phyloP scores from a whole-genome alignment of 2,888 invertebrate species.

The Microctonus hyperodae region DNA sequence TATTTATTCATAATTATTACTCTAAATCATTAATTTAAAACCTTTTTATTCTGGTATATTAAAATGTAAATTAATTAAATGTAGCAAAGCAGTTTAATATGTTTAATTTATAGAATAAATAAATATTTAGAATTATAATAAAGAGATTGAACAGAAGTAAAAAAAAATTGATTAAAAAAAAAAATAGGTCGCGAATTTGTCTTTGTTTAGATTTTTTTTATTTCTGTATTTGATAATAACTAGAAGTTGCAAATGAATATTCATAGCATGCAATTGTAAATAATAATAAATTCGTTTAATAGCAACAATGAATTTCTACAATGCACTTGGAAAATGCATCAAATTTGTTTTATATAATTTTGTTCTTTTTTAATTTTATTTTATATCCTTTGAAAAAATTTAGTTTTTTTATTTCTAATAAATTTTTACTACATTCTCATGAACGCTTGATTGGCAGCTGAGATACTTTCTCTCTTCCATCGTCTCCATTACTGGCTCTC shows the following conservation, averaged over 20 bases:
- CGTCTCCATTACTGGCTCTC: neutral
- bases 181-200: neutral
- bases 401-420: conserved; percentile 14
- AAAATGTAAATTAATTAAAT: neutral
- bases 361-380: neutral
- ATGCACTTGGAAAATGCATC: conserved; percentile 12
- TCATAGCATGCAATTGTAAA: no score
- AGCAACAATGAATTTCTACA: no score
- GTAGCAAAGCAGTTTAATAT: neutral
- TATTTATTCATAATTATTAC: neutral
- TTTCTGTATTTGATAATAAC: neutral
- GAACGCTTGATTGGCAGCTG: neutral
- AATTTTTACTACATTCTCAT: conserved; percentile 38
- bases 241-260: neutral
- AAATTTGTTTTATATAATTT: conserved; percentile 11
- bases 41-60: neutral
- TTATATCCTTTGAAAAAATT: neutral
- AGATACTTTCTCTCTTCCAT: neutral
- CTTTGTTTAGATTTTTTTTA: neutral
- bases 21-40: neutral
- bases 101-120: no score
- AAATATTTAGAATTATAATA: no score
- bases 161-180: neutral
- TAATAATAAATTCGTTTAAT: no score
- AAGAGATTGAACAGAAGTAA: neutral